Evolutionary conservation across 1,140 invertebrate genomes (phyloP), one percentile per base, ranked within the genome.

Genomic region (Rhopalosiphum padi): DNA sequence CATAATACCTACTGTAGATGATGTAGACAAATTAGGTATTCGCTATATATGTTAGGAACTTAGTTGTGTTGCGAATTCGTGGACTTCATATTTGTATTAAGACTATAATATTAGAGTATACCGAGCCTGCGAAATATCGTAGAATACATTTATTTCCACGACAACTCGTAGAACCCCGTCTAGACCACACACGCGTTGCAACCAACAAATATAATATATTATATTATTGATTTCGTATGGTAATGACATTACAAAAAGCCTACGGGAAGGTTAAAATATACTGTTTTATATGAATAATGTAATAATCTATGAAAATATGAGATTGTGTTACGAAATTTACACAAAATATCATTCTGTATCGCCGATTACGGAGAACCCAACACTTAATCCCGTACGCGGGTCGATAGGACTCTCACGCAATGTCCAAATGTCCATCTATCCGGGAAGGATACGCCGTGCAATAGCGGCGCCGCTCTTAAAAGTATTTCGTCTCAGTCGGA

Each of bases 301-400:
- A 77, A 77, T 77, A 77, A 77, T 77, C 60, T 77, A n/a, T 77
- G 60, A 77, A 77, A n/a, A 77, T n/a, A 77, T 77, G 30, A 77
- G 15, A n/a, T 77, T 77, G n/a, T n/a, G 30, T 35, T 77, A 77
- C 60, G 15, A 77, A 77, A 77, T 77, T 77, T 77, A 77, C 60
- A 77, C n/a, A 77, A 77, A 77, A 77, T 35, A 77, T 68, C 60
- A 68, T 77, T 77, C n/a, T n/a, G 30, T 35, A n/a, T 18, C 60
- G 2, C 15, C 60, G 60, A 77, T 77, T 77, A n/a, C 60, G 21
- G 18, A n/a, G 60, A 77, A 77, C 60, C 60, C 30, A 77, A 15
- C 60, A 77, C 60, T n/a, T n/a, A 68, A 51, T 51, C 60, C 15
- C 60, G 60, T 77, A 77, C 60, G 0, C 2, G 11, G n/a, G n/a